Conservation (phyloP, 1,140 invertebrate species). For the Chrysomallon squamiferum region DNA sequence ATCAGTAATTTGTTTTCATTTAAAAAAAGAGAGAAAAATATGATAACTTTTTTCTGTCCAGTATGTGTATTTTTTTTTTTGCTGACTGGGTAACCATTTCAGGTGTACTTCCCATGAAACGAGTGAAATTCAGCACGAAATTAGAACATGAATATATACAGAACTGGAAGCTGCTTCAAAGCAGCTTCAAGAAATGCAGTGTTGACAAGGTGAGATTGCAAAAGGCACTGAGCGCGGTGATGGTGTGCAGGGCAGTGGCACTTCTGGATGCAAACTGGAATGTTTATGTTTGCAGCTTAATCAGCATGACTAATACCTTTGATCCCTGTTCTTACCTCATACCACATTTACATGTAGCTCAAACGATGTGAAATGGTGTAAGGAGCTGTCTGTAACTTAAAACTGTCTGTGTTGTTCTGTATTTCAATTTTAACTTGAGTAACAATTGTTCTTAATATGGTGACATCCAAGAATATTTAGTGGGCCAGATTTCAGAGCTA, state of each 20-base stretch:
- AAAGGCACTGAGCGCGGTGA: neutral
- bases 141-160: constrained; percentile 99
- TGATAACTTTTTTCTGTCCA: too few species aligned
- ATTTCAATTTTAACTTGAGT: too few species aligned
- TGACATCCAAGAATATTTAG: too few species aligned
- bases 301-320: neutral
- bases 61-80: constrained; percentile 2
- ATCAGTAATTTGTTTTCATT: too few species aligned
- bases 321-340: too few species aligned
- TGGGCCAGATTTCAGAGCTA: too few species aligned
- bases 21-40: too few species aligned
- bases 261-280: neutral
- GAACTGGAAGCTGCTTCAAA: constrained; percentile 99
- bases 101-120: constrained; percentile 74
- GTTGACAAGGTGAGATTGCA: constrained; percentile 90
- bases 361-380: too few species aligned
- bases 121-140: constrained; percentile 98
- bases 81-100: constrained; percentile 28
- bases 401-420: too few species aligned
- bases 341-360: too few species aligned
- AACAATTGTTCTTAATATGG: too few species aligned
- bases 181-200: constrained; percentile 94
- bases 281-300: constrained; percentile 7
- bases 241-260: neutral
- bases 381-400: too few species aligned